Evolutionary conservation across 2,797 vertebrate genomes (phyloP), one percentile per base, ranked within the genome.

Genomic region (Sebastes steindachneri): DNA sequence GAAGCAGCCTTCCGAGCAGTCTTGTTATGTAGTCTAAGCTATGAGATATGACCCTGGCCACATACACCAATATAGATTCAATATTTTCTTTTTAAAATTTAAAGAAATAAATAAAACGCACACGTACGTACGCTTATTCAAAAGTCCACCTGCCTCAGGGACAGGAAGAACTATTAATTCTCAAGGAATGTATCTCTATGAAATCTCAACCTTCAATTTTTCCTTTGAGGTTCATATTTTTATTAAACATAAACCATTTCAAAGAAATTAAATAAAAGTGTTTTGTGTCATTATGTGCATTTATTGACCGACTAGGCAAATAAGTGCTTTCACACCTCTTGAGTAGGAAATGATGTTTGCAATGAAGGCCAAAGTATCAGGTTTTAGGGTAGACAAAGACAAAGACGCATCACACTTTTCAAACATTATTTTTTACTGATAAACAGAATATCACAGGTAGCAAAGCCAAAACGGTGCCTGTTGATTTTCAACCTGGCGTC

Each of bases 211-310:
- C 23, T 68, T 72, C 2, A 67, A 29, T 64, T 33, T 55, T 69
- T 15, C 67, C 73, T 77, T 77, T 88, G 72, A 85, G 51, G 60
- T 72, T 72, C 7, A 14, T 4, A 57, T 75, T 81, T 77, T 68
- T 53, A 68, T 66, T 53, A 68, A 71, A 69, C 31, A 65, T 2
- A 57, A 11, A 21, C 25, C 35, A n/a, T 23, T 12, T 58, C 5
- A 68, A n/a, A 62, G 15, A 65, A 68, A 77, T 21, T 54, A 8
- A 76, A 65, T 68, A 23, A 48, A 82, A 62, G 15, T 45, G 55
- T 33, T 48, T 54, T 3, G 0, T 75, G 51, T 68, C 57, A 77
- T 76, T 65, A 55, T 37, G 41, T 60, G 57, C 31, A 77, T 57
- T 83, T 60, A 82, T 70, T 11, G 33, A 62, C 21, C 10, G 9